Percentiles rank a stretch among this genome's conserved stretches.
Evolutionary conservation across 2,797 vertebrate genomes (phyloP).

Genomic region (Coreius guichenoti): DNA sequence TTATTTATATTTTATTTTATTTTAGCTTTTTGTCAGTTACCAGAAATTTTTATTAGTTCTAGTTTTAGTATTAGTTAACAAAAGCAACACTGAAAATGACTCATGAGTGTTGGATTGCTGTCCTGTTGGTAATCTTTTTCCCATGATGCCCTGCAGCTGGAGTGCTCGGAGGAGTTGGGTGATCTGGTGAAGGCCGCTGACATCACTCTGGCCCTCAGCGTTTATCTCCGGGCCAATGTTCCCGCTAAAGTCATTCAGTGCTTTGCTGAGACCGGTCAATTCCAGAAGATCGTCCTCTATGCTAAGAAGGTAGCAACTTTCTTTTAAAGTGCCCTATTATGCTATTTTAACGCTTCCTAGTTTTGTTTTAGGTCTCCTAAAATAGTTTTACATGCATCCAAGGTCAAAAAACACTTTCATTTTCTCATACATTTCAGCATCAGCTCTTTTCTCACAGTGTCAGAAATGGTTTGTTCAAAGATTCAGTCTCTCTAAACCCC

Average conservation of each 20-base stretch:
- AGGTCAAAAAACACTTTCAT: background rate
- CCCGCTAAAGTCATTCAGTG: conserved; percentile 96
- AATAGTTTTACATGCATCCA: background rate
- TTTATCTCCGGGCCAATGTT: conserved; percentile 91
- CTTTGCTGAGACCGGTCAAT: conserved; percentile 94
- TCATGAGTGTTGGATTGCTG: background rate
- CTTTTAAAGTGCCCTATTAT: background rate
- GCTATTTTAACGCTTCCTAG: background rate
- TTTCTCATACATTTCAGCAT: background rate
- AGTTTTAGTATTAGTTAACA: no score
- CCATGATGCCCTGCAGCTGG: conserved; percentile 79
- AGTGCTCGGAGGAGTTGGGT: conserved; percentile 93
- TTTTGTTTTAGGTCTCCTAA: background rate
- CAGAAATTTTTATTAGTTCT: no score
- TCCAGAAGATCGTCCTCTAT: conserved; percentile 94
- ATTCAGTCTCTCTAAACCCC: background rate
- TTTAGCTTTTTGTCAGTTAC: no score
- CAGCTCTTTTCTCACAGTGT: background rate
- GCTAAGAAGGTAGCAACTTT: conserved; percentile 87
- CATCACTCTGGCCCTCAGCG: conserved; percentile 89
- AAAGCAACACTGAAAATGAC: no score
- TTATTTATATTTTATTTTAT: no score
- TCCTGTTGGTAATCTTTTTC: background rate
- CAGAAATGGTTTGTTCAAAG: fast-evolving
- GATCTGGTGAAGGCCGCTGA: conserved; percentile 90